Conservation (phyloP, 2,113 vertebrate genomes). For the Microtus richardsoni region DNA sequence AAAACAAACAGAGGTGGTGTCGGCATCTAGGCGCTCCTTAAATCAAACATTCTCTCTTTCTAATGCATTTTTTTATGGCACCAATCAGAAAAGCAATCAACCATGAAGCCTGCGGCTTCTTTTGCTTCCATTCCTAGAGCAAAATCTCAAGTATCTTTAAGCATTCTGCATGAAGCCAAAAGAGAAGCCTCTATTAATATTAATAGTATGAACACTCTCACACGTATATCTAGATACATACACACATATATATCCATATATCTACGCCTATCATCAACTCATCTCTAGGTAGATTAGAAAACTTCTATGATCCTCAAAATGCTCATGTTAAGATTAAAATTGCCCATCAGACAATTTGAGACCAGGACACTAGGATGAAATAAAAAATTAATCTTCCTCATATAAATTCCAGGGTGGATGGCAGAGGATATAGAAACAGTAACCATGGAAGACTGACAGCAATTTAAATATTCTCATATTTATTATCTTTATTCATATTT, state of each 20-base stretch:
- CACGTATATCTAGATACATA: not conserved
- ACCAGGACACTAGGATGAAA: not conserved
- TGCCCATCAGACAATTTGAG: not conserved
- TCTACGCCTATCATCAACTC: not conserved
- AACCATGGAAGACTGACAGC: not conserved
- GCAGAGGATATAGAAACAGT: not conserved
- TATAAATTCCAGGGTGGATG: not conserved
- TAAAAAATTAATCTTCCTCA: slow-evolving; percentile 11
- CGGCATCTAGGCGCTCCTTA: slow-evolving; percentile 80
- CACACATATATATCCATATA: no score
- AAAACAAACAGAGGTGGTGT: slow-evolving; percentile 88
- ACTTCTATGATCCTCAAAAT: not conserved
- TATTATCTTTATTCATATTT: slow-evolving; percentile 10
- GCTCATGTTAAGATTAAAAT: slow-evolving; percentile 13
- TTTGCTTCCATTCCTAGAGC: slow-evolving; percentile 76
- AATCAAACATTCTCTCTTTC: slow-evolving; percentile 85
- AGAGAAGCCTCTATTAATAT: slow-evolving; percentile 34
- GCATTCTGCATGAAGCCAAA: slow-evolving; percentile 52
- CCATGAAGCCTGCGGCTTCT: slow-evolving; percentile 76
- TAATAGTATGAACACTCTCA: not conserved
- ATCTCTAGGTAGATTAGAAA: slow-evolving; percentile 10
- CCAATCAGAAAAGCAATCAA: slow-evolving; percentile 86
- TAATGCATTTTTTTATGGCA: slow-evolving; percentile 81
- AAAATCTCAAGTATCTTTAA: slow-evolving; percentile 72
- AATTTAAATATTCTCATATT: slow-evolving; percentile 4